These are phyloP conservation scores for Corvus hawaiiensis DNA, from an alignment of 2,113 vertebrate species.

Conservation along the genomic window DNA sequence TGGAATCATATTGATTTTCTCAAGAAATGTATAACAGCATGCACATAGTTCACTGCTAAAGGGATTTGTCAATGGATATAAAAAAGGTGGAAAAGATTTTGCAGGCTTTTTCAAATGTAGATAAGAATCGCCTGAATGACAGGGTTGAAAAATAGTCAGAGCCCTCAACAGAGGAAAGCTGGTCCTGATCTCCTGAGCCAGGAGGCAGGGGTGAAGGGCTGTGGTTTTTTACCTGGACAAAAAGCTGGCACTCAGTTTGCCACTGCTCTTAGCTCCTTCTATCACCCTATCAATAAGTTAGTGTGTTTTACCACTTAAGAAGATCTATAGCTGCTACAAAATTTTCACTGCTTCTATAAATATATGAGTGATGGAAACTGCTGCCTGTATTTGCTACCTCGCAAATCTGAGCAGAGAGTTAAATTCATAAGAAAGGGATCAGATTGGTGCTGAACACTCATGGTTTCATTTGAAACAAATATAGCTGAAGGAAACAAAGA, in stretches of 20 bases:
- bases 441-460: neutral
- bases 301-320: neutral
- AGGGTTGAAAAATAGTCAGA: neutral
- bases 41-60: neutral
- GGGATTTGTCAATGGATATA: neutral
- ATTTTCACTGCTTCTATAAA: neutral
- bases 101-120: neutral
- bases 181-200: neutral
- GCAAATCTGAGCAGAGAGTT: neutral
- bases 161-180: neutral
- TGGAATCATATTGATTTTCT: neutral
- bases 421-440: neutral
- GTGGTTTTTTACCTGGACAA: neutral
- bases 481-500: neutral
- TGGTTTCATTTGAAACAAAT: neutral
- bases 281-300: neutral
- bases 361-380: neutral
- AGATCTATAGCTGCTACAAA: neutral
- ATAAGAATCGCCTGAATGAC: neutral
- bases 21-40: neutral
- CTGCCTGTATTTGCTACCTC: neutral
- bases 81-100: neutral
- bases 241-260: neutral
- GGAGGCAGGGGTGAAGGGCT: neutral
- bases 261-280: neutral